Percentiles rank a stretch among this genome's conserved stretches.
Evolutionary conservation across 2,888 invertebrate genomes (phyloP).

Genomic region (Andrena flavipes): DNA sequence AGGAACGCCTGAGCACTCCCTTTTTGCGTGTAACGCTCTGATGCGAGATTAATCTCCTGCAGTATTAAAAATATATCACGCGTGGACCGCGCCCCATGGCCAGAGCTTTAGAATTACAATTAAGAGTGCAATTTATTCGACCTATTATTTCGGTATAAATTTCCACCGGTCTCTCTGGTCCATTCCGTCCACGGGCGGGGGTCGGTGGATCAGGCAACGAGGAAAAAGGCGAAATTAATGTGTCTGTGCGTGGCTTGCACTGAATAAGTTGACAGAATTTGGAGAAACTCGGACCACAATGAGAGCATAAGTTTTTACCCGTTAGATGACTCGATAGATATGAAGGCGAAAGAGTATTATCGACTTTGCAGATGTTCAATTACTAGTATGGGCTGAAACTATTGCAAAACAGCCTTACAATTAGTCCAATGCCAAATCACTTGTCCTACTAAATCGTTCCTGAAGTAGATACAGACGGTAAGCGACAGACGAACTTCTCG

Average conservation of each 20-base stretch:
- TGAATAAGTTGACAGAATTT: slow-evolving; percentile 49
- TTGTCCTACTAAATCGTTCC: neutral
- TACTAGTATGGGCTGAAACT: too few relatives aligned
- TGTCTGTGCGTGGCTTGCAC: slow-evolving; percentile 54
- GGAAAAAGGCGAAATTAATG: slow-evolving; percentile 70
- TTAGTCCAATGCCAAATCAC: too few relatives aligned
- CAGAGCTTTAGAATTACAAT: slow-evolving; percentile 75
- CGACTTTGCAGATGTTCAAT: too few relatives aligned
- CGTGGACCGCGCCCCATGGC: slow-evolving; percentile 58
- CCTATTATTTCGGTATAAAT: slow-evolving; percentile 70
- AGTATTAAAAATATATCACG: slow-evolving; percentile 79
- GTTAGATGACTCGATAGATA: slow-evolving; percentile 6
- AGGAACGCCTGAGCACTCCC: slow-evolving; percentile 48
- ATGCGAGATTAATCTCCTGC: slow-evolving; percentile 76
- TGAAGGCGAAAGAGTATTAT: neutral
- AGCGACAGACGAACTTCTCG: neutral
- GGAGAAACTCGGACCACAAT: slow-evolving; percentile 34
- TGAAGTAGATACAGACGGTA: neutral
- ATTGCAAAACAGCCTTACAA: too few relatives aligned
- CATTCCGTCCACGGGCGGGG: slow-evolving; percentile 26
- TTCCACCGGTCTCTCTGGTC: slow-evolving; percentile 39
- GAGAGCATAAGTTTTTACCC: neutral
- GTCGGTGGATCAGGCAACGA: slow-evolving; percentile 45
- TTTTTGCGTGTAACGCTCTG: slow-evolving; percentile 68
- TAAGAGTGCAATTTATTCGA: slow-evolving; percentile 75